phyloP scores from a whole-genome alignment of 1,140 invertebrate species.

The Euwallacea fornicatus region DNA sequence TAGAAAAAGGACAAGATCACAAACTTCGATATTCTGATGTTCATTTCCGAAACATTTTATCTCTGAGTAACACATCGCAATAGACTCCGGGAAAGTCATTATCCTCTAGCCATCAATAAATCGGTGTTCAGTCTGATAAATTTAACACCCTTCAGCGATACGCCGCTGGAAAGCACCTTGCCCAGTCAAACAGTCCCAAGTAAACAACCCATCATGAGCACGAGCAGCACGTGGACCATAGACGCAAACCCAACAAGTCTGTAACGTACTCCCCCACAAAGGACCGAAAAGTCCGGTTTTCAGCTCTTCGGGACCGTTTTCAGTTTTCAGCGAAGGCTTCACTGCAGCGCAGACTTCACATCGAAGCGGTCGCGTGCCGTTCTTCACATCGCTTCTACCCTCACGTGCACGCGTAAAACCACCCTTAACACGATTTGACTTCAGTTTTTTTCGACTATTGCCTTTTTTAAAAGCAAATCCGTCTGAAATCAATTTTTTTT shows the following conservation, averaged over 20 bases:
- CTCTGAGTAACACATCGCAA: no score
- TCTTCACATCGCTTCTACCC: not conserved
- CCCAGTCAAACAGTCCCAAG: slow-evolving; percentile 2
- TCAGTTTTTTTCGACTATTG: not conserved
- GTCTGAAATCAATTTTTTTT: not conserved
- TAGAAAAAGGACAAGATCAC: no score
- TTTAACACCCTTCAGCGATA: not conserved
- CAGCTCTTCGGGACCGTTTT: slow-evolving; percentile 19
- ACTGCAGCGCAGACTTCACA: slow-evolving; percentile 25
- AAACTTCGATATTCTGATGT: no score
- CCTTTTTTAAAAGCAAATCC: not conserved
- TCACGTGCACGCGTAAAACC: slow-evolving; percentile 19
- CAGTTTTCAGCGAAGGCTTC: slow-evolving; percentile 10
- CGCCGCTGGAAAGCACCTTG: no score
- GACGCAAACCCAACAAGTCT: slow-evolving; percentile 27
- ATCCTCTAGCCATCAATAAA: no score
- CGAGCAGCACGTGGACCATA: slow-evolving; percentile 20
- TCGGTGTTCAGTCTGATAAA: not conserved
- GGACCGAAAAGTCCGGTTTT: slow-evolving; percentile 2
- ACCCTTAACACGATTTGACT: not conserved
- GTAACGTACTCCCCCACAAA: not conserved
- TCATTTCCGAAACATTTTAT: no score
- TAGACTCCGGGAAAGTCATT: no score
- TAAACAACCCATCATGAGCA: slow-evolving; percentile 3
- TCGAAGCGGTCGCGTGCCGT: not conserved